A percentile compares a stretch with the other conserved stretches of the same genome.
phyloP scores from a whole-genome alignment of 2,797 vertebrate species.

The Chaenodraco wilsoni region DNA sequence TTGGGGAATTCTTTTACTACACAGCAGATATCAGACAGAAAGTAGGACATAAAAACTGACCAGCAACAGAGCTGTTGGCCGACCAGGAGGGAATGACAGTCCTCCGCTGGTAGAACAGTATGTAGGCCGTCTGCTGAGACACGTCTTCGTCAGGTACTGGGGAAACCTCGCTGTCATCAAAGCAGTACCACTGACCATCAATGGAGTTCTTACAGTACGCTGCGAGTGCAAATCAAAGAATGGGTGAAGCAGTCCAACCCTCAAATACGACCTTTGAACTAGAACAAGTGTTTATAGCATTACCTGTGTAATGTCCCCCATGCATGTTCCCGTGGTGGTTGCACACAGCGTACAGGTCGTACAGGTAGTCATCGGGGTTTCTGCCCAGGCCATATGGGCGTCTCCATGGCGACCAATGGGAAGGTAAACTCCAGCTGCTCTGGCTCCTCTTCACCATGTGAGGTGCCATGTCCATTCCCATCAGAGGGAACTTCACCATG shows the following conservation, averaged over 20 bases:
- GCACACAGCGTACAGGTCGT: constrained; percentile 98
- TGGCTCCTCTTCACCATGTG: constrained; percentile 98
- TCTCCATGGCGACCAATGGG: constrained; percentile 99
- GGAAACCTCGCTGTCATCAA: constrained; percentile 97
- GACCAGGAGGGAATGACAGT: constrained; percentile 97
- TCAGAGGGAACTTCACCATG: constrained; percentile 94
- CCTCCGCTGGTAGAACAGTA: constrained; percentile 97
- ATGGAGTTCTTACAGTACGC: constrained; percentile 98
- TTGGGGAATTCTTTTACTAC: background rate
- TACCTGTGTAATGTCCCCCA: constrained; percentile 97
- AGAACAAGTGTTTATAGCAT: background rate
- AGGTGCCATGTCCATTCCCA: constrained; percentile 98
- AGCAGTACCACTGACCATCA: constrained; percentile 98
- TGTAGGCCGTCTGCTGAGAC: constrained; percentile 95
- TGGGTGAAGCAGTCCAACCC: background rate
- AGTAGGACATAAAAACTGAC: constrained; percentile 71
- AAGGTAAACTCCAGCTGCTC: constrained; percentile 98
- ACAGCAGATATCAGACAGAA: background rate
- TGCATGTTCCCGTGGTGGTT: constrained; percentile 99
- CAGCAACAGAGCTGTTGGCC: constrained; percentile 97
- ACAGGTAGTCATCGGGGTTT: constrained; percentile 96
- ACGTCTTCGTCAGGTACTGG: constrained; percentile 93
- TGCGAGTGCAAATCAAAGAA: constrained; percentile 53
- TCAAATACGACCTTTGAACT: background rate
- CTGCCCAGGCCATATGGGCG: constrained; percentile 94